Conservation (phyloP, 2,113 vertebrate genomes). For the Odobenus rosmarus region DNA sequence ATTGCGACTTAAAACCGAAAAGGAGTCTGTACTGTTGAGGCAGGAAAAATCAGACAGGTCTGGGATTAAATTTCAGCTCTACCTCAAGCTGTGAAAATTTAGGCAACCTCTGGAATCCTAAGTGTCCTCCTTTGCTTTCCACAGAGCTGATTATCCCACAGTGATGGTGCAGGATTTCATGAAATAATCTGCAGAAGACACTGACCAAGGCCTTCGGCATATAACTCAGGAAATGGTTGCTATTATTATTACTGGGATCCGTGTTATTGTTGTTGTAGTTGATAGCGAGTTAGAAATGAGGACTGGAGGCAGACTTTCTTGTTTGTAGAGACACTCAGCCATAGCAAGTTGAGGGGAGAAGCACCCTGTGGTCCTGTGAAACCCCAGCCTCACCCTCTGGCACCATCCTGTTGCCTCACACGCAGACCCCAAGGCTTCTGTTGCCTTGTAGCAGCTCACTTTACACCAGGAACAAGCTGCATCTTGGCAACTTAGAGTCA, state of each 20-base stretch:
- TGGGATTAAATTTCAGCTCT: constrained; percentile 11
- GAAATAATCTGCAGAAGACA: not conserved
- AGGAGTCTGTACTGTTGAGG: not conserved
- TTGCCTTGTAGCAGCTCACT: constrained; percentile 42
- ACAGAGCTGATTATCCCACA: not conserved
- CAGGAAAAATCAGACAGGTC: not conserved
- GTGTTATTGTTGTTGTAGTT: not conserved
- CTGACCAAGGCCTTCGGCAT: not conserved
- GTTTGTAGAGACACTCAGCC: not conserved
- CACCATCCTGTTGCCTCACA: not conserved
- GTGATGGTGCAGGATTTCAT: not conserved
- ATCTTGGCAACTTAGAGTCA: constrained; percentile 58
- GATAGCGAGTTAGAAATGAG: not conserved
- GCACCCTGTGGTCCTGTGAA: not conserved
- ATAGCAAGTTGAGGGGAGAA: not conserved
- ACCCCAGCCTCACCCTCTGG: not conserved
- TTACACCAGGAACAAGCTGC: constrained; percentile 52
- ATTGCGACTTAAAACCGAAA: constrained; percentile 35
- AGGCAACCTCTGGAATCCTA: not conserved
- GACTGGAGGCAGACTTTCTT: not conserved
- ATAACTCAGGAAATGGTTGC: not conserved
- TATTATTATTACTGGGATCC: not conserved
- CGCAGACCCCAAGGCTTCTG: not conserved
- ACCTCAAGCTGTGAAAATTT: constrained; percentile 21
- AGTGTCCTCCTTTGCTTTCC: not conserved